phyloP scores from a whole-genome alignment of 2,113 vertebrate genomes.

The Blennius ocellaris region DNA sequence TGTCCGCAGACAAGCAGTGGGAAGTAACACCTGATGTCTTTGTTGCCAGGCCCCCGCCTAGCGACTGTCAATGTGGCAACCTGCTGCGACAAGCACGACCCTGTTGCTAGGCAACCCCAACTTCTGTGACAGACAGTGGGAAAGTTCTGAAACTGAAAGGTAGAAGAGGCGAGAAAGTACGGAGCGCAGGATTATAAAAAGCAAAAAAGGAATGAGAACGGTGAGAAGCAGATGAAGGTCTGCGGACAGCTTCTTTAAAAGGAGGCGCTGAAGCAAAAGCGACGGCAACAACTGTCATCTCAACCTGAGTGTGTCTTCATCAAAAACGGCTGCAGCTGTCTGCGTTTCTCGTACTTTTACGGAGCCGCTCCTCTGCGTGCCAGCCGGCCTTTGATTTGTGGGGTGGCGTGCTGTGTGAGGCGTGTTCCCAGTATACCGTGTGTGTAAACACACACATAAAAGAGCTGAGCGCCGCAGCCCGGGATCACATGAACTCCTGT shows the following conservation, averaged over 20 bases:
- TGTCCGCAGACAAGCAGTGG: conserved; percentile 72
- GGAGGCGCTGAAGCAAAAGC: conserved; percentile 7
- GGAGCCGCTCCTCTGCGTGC: conserved; percentile 40
- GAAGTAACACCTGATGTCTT: conserved; percentile 83
- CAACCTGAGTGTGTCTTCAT: conserved; percentile 44
- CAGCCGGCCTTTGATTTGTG: conserved; percentile 66
- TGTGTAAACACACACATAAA: conserved; percentile 73
- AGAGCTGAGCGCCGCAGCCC: conserved; percentile 44
- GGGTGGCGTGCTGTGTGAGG: conserved; percentile 54
- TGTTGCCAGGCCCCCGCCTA: conserved; percentile 76
- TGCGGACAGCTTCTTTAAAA: conserved; percentile 20
- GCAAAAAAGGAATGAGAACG: neutral
- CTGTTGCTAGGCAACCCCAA: conserved; percentile 82
- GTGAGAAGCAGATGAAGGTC: neutral
- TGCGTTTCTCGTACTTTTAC: conserved; percentile 32
- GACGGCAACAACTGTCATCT: conserved; percentile 23
- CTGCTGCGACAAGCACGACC: conserved; percentile 68
- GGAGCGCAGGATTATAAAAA: conserved; percentile 5
- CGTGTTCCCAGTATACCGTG: conserved; percentile 48
- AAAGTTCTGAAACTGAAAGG: conserved; percentile 54
- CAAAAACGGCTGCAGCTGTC: conserved; percentile 39
- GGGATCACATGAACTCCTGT: conserved; percentile 47
- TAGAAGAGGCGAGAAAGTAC: neutral
- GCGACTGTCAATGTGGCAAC: conserved; percentile 73
- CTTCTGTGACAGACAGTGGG: conserved; percentile 60